phyloP scores from a whole-genome alignment of 2,113 vertebrate genomes.

The Leptosomus discolor region DNA sequence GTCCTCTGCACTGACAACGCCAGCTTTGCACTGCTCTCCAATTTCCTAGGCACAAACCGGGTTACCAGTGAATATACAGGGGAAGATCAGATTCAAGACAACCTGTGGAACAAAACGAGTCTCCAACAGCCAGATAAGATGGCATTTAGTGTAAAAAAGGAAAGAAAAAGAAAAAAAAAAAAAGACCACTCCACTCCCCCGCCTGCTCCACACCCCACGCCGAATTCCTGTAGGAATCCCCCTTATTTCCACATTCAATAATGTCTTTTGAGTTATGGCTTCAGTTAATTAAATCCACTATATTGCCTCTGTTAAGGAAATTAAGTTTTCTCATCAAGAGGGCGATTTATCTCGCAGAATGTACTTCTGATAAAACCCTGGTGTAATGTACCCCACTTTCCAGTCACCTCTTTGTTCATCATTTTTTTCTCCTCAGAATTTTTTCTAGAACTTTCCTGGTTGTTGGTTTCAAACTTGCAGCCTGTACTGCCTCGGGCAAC shows the following conservation, averaged over 20 bases:
- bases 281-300: not conserved
- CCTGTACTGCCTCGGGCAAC: not conserved
- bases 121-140: not conserved
- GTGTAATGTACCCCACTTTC: not conserved
- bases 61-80: fast-evolving
- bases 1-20: not conserved
- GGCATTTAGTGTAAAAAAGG: not conserved
- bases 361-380: not conserved
- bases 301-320: not conserved
- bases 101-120: fast-evolving
- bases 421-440: not conserved
- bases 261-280: not conserved
- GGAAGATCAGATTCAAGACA: not conserved
- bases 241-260: not conserved
- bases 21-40: not conserved
- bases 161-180: not conserved
- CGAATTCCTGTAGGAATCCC: not conserved
- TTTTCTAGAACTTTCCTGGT: not conserved
- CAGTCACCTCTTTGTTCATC: not conserved
- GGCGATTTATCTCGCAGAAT: not conserved
- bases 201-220: not conserved
- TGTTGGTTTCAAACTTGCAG: not conserved
- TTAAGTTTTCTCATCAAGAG: not conserved
- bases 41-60: not conserved
- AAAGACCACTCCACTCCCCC: not conserved